A percentile compares a stretch with the other conserved stretches of the same genome.
Evolutionary conservation across 1,140 invertebrate genomes (phyloP).

Genomic region (Apis laboriosa): DNA sequence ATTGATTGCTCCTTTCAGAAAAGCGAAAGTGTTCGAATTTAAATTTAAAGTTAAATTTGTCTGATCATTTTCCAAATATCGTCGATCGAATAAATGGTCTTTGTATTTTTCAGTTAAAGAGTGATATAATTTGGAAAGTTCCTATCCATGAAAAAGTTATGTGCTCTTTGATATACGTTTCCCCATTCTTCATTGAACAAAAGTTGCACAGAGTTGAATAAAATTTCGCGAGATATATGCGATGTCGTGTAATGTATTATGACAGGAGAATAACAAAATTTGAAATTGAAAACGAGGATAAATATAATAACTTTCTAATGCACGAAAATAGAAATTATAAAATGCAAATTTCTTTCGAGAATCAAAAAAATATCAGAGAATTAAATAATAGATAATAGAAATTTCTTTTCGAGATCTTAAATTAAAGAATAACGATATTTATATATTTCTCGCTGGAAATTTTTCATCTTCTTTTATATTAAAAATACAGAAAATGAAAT

Average conservation of each 20-base stretch:
- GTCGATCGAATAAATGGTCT: no score
- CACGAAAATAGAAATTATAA: neutral
- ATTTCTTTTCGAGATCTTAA: neutral
- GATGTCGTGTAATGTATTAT: neutral
- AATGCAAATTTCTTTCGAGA: neutral
- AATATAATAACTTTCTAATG: neutral
- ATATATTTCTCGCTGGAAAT: neutral
- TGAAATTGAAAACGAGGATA: neutral
- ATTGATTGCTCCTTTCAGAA: neutral
- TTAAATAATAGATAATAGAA: neutral
- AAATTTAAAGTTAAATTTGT: neutral
- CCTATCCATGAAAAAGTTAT: no score
- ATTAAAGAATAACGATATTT: neutral
- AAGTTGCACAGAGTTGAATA: no score
- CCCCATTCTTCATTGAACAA: no score
- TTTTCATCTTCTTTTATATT: neutral
- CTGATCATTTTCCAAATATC: neutral
- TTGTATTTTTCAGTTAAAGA: neutral
- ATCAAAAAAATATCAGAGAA: neutral
- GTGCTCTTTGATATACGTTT: no score
- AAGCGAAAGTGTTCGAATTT: neutral
- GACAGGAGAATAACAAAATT: neutral
- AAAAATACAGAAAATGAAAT: neutral
- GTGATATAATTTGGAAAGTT: neutral
- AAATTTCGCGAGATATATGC: neutral